A percentile compares a stretch with the other conserved stretches of the same genome.
phyloP scores from a whole-genome alignment of 2,888 invertebrate genomes.

The Koerneria pararmatus region DNA sequence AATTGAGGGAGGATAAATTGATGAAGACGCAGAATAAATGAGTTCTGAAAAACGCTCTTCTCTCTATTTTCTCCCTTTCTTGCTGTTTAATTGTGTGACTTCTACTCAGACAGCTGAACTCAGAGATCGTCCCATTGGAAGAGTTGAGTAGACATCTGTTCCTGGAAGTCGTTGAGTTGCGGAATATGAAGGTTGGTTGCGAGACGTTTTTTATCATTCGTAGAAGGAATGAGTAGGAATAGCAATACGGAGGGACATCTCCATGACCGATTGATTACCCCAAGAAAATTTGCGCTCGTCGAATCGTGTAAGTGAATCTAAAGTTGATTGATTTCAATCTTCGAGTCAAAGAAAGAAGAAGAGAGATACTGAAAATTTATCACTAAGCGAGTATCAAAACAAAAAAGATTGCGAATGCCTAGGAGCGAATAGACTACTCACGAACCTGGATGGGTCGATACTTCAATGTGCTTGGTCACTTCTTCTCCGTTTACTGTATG shows the following conservation, averaged over 20 bases:
- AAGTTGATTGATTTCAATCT: no score
- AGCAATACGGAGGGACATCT: background rate
- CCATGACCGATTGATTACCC: no score
- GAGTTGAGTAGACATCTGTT: slow-evolving; percentile 89
- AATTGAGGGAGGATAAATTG: background rate
- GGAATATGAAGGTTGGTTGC: slow-evolving; percentile 65
- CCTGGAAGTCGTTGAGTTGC: slow-evolving; percentile 88
- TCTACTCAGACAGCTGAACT: slow-evolving; percentile 70
- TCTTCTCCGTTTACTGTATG: slow-evolving; percentile 93
- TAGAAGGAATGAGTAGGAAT: background rate
- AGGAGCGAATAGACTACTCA: slow-evolving; percentile 88
- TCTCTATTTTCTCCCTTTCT: background rate
- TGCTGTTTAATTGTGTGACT: background rate
- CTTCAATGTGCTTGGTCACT: slow-evolving; percentile 94
- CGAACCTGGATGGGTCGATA: slow-evolving; percentile 94
- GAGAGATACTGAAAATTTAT: no score
- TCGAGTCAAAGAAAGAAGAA: no score
- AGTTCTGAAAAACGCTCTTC: background rate
- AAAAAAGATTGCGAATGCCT: no score
- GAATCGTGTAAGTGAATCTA: no score
- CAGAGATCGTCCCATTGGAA: slow-evolving; percentile 82
- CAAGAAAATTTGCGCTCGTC: no score
- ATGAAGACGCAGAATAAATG: background rate
- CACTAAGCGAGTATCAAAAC: no score
- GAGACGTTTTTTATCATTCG: background rate